These are phyloP conservation scores for Sceliomorpha sp. DNA, from an alignment of 2,888 invertebrate species.

Conservation along the genomic window DNA sequence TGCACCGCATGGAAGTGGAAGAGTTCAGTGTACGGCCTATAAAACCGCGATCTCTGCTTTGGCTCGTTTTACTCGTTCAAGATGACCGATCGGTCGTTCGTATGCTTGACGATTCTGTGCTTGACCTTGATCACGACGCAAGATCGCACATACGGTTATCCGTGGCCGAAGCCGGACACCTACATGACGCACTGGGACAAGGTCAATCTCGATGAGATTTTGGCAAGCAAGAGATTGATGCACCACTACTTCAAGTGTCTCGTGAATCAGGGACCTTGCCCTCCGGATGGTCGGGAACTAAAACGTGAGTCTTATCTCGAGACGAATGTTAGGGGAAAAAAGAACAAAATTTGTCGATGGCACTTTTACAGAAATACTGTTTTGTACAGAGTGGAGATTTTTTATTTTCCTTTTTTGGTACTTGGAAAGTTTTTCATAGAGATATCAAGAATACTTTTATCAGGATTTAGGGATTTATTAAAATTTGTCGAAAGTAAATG, in stretches of 20 bases:
- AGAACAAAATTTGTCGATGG: no score
- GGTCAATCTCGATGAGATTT: conserved; percentile 85
- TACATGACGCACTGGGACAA: conserved; percentile 85
- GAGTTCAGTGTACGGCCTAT: conserved; percentile 6
- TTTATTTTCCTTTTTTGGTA: no score
- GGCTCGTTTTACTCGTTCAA: conserved; percentile 9
- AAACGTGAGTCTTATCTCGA: conserved; percentile 86
- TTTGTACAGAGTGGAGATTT: no score
- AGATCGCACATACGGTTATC: conserved; percentile 32
- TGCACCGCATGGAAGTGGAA: conserved; percentile 10
- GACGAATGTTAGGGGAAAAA: no score
- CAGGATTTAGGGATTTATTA: no score
- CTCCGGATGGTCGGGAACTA: conserved; percentile 87
- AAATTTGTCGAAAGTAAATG: no score
- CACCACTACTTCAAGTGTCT: conserved; percentile 87
- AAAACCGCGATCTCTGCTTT: conserved; percentile 7
- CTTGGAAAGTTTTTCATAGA: no score
- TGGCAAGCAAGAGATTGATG: conserved; percentile 86
- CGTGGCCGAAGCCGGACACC: conserved; percentile 60
- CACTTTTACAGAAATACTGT: no score
- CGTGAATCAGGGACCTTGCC: conserved; percentile 85
- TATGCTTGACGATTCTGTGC: conserved; percentile 1
- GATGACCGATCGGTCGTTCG: conserved; percentile 6
- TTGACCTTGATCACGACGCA: conserved; percentile 1
- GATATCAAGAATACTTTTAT: no score